Conservation (phyloP, 2,888 invertebrate species). For the Caradrina clavipalpis region DNA sequence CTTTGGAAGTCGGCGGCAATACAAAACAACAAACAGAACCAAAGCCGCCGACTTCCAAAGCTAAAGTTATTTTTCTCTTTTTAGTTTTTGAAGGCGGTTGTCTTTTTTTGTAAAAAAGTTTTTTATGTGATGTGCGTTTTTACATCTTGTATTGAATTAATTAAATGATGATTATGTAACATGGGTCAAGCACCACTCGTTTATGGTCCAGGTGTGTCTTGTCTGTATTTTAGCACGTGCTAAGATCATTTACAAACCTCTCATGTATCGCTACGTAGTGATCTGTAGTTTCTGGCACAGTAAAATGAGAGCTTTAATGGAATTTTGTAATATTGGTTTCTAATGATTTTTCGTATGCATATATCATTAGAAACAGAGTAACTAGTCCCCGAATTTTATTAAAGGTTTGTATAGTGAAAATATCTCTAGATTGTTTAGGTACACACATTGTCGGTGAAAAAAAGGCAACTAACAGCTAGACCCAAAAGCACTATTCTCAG, state of each 20-base stretch:
- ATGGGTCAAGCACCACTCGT: not conserved
- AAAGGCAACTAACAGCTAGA: slow-evolving; percentile 79
- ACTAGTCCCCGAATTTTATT: slow-evolving; percentile 18
- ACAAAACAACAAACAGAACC: no score
- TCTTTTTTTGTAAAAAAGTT: no score
- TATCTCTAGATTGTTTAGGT: slow-evolving; percentile 69
- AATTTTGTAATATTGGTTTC: not conserved
- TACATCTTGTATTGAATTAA: not conserved
- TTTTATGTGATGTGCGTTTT: no score
- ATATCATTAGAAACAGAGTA: not conserved
- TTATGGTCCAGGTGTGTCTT: no score
- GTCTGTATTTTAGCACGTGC: not conserved
- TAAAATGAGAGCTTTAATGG: not conserved
- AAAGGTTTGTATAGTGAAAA: slow-evolving; percentile 40
- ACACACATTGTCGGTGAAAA: slow-evolving; percentile 72
- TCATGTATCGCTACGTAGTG: no score
- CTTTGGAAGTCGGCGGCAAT: no score
- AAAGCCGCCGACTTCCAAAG: no score
- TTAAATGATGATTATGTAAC: not conserved
- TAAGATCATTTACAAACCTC: no score
- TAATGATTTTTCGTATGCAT: not conserved
- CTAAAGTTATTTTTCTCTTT: no score
- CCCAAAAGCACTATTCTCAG: slow-evolving; percentile 83
- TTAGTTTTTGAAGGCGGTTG: no score
- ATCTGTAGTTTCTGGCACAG: not conserved